Evolutionary conservation across 2,113 vertebrate species (phyloP).

Genomic region (Mixornis gularis): DNA sequence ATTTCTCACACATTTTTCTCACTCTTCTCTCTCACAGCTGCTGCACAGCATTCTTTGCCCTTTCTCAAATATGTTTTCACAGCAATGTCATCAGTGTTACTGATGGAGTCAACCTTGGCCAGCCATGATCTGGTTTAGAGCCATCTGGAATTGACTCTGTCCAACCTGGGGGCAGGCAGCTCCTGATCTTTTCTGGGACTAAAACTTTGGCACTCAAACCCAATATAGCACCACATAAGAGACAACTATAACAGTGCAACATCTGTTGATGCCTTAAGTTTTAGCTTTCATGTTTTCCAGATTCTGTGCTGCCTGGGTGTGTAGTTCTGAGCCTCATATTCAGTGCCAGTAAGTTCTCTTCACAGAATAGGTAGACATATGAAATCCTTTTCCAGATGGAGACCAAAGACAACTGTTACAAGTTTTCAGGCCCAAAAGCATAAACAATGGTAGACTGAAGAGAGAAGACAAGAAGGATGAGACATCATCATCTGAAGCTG

Average conservation of each 20-base stretch:
- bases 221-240: too few relatives aligned
- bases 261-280: background rate
- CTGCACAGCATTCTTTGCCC: background rate
- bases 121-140: background rate
- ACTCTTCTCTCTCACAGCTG: background rate
- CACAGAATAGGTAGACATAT: background rate
- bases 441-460: background rate
- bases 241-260: background rate
- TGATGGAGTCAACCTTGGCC: background rate
- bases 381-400: background rate
- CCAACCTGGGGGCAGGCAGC: background rate
- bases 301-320: background rate
- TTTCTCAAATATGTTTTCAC: background rate
- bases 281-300: background rate
- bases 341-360: background rate
- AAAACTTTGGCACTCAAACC: background rate
- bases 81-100: accelerated
- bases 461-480: background rate
- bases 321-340: background rate
- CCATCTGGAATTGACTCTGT: background rate
- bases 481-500: background rate
- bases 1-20: background rate
- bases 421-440: background rate
- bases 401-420: background rate
- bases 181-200: background rate